Conservation (phyloP, 2,113 vertebrate species). For the Phalacrocorax aristotelis region DNA sequence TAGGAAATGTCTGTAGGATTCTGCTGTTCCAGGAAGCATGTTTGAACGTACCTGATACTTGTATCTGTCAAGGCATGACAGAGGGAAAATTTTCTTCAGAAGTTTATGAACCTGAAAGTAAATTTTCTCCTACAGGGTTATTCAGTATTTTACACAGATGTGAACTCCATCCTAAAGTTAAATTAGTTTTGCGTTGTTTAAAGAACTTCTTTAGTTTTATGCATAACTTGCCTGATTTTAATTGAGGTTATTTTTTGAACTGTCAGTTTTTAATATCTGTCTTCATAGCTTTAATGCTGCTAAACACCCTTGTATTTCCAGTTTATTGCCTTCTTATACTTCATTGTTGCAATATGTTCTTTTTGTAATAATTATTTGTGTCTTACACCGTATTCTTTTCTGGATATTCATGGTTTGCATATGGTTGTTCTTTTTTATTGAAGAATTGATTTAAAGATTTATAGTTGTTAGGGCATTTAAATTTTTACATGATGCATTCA, state of each 20-base stretch:
- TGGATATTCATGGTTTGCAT: not conserved
- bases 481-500: not conserved
- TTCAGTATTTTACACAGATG: not conserved
- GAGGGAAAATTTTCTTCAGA: not conserved
- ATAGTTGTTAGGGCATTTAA: not conserved
- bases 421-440: not conserved
- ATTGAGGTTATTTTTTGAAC: slow-evolving; percentile 11
- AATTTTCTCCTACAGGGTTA: not conserved
- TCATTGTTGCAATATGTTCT: not conserved
- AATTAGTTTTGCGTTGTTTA: not conserved
- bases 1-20: not conserved
- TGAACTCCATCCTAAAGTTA: slow-evolving; percentile 13
- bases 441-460: not conserved
- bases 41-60: not conserved
- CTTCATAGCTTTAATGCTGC: not conserved
- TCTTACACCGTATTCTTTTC: not conserved
- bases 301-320: not conserved
- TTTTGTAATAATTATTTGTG: slow-evolving; percentile 21
- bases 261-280: slow-evolving; percentile 2
- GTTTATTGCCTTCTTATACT: slow-evolving; percentile 28
- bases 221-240: slow-evolving; percentile 5
- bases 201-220: not conserved
- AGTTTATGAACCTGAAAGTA: not conserved
- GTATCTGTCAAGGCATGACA: not conserved
- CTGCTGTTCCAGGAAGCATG: not conserved